Evolutionary conservation across 2,797 vertebrate genomes (phyloP).

Genomic region (Thripadectes ignobilis): DNA sequence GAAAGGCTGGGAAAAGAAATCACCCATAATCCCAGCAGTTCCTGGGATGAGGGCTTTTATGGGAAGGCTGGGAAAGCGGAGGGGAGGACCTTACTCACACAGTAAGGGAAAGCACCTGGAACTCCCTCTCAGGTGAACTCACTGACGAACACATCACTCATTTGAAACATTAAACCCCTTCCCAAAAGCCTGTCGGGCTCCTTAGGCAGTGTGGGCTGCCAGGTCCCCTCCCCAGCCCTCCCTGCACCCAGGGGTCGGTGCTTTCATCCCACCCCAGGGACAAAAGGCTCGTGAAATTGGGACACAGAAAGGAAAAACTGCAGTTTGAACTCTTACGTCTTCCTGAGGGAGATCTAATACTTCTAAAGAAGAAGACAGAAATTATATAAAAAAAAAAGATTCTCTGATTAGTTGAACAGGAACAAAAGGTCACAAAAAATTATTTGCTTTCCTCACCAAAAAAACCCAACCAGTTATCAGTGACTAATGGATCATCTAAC

Average conservation of each 20-base stretch:
- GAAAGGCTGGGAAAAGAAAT: neutral
- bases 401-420: neutral
- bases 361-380: neutral
- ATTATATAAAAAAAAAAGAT: neutral
- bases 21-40: neutral
- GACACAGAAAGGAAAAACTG: fast-evolving
- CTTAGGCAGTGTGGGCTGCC: neutral
- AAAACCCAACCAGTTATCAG: neutral
- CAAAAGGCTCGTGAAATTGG: neutral
- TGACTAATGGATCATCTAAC: neutral
- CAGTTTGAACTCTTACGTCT: neutral
- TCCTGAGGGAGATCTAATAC: neutral
- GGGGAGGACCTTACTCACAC: neutral
- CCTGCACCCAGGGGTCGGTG: no score
- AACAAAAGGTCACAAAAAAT: neutral
- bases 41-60: neutral
- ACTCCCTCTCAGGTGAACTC: neutral
- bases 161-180: neutral
- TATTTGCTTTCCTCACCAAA: neutral
- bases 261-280: neutral
- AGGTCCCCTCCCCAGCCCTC: neutral
- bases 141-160: neutral
- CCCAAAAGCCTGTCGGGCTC: fast-evolving
- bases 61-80: neutral
- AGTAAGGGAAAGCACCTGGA: neutral